Conservation (phyloP, 2,888 invertebrate species). For the Cyaniris semiargus region DNA sequence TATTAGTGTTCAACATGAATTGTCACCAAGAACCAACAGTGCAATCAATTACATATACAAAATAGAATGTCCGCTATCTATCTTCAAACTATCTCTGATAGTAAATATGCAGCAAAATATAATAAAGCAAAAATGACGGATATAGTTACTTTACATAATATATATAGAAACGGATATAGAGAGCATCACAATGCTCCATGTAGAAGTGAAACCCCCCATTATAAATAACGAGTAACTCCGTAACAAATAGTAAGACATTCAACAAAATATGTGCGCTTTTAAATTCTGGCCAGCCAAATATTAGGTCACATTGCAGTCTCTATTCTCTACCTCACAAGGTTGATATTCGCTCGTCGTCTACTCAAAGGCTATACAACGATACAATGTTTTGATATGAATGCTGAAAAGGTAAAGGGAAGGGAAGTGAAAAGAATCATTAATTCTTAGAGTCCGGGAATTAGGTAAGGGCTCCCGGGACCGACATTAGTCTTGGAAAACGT, state of each 20-base stretch:
- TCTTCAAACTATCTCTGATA: neutral
- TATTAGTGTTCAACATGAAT: no score
- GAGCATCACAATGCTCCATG: neutral
- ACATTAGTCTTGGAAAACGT: neutral
- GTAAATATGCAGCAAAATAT: neutral
- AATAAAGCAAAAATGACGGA: neutral
- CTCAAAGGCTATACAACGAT: conserved; percentile 22
- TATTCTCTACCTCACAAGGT: neutral
- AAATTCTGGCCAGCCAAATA: conserved; percentile 17
- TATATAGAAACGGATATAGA: neutral
- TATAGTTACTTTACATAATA: neutral
- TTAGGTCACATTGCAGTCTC: conserved; percentile 20
- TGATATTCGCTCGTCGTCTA: neutral
- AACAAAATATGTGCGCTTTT: conserved; percentile 24
- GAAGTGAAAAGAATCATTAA: conserved; percentile 27
- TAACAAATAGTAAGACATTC: conserved; percentile 31
- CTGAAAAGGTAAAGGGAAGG: conserved; percentile 15
- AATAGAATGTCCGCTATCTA: neutral
- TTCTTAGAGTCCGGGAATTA: conserved; percentile 14
- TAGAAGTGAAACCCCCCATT: neutral
- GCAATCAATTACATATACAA: no score
- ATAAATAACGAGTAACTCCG: conserved; percentile 10
- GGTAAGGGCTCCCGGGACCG: neutral
- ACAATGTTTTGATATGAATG: conserved; percentile 29
- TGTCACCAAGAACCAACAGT: no score